A percentile compares a stretch with the other conserved stretches of the same genome.
Conservation (phyloP, 2,888 invertebrate genomes). For the Lymantria monacha region DNA sequence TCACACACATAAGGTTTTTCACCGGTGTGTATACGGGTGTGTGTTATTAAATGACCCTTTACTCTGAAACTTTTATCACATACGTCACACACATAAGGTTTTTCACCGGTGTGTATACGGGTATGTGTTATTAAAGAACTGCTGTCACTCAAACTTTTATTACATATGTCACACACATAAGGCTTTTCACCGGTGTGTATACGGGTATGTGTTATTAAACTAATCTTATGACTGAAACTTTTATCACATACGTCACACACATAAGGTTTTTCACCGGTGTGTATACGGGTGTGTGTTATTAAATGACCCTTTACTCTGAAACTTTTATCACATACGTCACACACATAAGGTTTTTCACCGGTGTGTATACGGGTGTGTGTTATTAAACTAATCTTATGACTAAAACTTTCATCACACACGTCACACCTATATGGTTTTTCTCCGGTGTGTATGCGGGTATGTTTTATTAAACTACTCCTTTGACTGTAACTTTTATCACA, state of each 20-base stretch:
- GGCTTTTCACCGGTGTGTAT: slow-evolving; percentile 6
- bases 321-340: background rate
- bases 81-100: background rate
- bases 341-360: background rate
- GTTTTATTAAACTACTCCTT: background rate
- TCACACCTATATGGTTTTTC: slow-evolving; percentile 2
- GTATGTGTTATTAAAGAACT: background rate
- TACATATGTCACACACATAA: slow-evolving; percentile 3
- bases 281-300: slow-evolving; percentile 1
- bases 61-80: background rate
- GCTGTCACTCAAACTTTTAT: background rate
- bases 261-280: slow-evolving; percentile 2
- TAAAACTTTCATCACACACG: background rate
- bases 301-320: background rate
- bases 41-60: background rate
- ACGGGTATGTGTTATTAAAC: background rate
- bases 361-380: slow-evolving; percentile 1
- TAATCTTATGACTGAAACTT: background rate
- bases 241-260: background rate
- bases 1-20: background rate
- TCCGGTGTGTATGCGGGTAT: slow-evolving; percentile 1
- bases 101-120: slow-evolving; percentile 2
- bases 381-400: background rate
- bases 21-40: slow-evolving; percentile 1
- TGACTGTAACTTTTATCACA: slow-evolving; percentile 2